A percentile compares a stretch with the other conserved stretches of the same genome.
phyloP scores from a whole-genome alignment of 2,797 vertebrate species.

The Podarcis lilfordi region DNA sequence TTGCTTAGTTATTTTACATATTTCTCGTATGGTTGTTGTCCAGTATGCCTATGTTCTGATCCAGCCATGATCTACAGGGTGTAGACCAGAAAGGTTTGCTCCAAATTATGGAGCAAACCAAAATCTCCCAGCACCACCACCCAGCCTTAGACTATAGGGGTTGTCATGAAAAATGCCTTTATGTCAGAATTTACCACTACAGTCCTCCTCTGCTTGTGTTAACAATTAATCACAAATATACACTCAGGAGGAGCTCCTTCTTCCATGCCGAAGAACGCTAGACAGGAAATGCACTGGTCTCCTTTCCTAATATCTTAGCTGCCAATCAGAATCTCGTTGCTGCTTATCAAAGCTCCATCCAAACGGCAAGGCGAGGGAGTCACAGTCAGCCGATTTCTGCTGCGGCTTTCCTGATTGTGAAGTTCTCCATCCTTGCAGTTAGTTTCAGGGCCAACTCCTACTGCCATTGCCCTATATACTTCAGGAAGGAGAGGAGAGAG shows the following conservation, averaged over 20 bases:
- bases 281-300: not conserved
- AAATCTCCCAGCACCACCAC: too few relatives aligned
- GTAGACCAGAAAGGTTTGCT: too few relatives aligned
- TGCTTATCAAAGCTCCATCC: not conserved
- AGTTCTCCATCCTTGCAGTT: not conserved
- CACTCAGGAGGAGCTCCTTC: not conserved
- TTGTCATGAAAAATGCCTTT: too few relatives aligned
- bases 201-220: not conserved
- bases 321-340: not conserved
- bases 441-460: not conserved
- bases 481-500: not conserved
- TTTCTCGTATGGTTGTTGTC: too few relatives aligned
- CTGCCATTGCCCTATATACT: not conserved
- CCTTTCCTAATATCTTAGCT: not conserved
- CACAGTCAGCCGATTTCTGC: not conserved
- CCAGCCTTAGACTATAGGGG: too few relatives aligned
- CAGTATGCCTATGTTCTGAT: too few relatives aligned
- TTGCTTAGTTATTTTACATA: too few relatives aligned
- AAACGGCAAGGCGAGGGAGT: not conserved
- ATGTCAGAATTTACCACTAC: too few relatives aligned
- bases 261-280: not conserved
- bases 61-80: too few relatives aligned
- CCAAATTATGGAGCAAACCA: too few relatives aligned
- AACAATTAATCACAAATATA: not conserved
- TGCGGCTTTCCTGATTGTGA: not conserved